A percentile compares a stretch with the other conserved stretches of the same genome.
Conservation (phyloP, 2,797 vertebrate species). For the Gobionotothen gibberifrons region DNA sequence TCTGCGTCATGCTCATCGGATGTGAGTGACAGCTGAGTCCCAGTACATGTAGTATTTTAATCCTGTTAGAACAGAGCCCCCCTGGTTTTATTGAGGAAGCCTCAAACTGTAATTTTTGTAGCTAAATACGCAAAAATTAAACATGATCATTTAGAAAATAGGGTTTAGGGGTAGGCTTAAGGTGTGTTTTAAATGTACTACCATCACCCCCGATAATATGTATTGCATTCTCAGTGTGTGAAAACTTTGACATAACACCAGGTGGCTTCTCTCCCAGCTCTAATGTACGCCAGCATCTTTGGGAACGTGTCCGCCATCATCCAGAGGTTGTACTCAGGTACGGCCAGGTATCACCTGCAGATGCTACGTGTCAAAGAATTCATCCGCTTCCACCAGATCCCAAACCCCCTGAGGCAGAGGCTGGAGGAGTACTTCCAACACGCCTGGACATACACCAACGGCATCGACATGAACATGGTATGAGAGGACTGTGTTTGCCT, state of each 20-base stretch:
- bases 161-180: background rate
- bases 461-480: slow-evolving; percentile 99
- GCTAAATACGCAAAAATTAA: background rate
- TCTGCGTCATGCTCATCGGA: slow-evolving; percentile 99
- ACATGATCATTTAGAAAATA: background rate
- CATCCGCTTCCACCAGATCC: slow-evolving; percentile 99
- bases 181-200: background rate
- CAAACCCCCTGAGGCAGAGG: slow-evolving; percentile 95
- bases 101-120: background rate
- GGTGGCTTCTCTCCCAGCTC: slow-evolving; percentile 84
- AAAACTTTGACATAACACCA: background rate
- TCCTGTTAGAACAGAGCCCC: background rate
- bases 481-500: slow-evolving; percentile 58
- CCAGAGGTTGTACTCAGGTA: slow-evolving; percentile 98
- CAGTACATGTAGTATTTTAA: slow-evolving; percentile 1
- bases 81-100: background rate
- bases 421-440: slow-evolving; percentile 99
- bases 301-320: slow-evolving; percentile 99
- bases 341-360: slow-evolving; percentile 97
- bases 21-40: slow-evolving; percentile 87
- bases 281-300: slow-evolving; percentile 99
- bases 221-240: background rate
- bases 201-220: background rate
- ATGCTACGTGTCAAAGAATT: slow-evolving; percentile 99
- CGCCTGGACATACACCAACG: slow-evolving; percentile 98